Evolutionary conservation across 2,113 vertebrate species (phyloP), one percentile per base, ranked within the genome.

Genomic region (Phainopepla nitens): DNA sequence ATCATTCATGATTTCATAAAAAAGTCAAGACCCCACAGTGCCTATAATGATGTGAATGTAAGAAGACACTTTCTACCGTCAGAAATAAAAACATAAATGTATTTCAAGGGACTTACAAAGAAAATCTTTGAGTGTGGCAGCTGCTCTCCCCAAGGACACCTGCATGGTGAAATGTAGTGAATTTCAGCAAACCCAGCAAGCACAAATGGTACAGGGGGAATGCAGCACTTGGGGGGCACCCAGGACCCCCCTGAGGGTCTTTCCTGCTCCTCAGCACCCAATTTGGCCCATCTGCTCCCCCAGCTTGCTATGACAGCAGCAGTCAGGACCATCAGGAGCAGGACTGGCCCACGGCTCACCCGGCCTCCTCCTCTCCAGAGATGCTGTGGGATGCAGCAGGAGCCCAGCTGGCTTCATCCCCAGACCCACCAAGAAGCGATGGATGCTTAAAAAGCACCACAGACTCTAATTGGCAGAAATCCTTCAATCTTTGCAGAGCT

Each of bases 401-500:
- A 78, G 4, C 31, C 28, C 9, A 10, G 58, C 58, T 80, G 4
- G 2, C 86, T 44, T 28, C 42, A 54, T 73, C 83, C 6, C 71
- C 6, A 2, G 44, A 66, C 62, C 76, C 83, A 29, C 76, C 41
- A 27, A 58, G 69, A 51, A 91, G 61, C 0, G 1, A 65, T 0
- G 11, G 54, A 53, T 2, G 7, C 44, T 88, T 79, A 61, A 81
- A 69, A 56, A 80, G 47, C 23, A 0, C 65, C 16, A n/a, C 70
- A 82, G 81, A 51, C 66, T 86, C 35, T 47, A 42, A 62, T 27
- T 97, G 95, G 94, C 92, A 91, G 49, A 69, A 70, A 19, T 42
- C 54, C 82, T 61, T 45, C 45, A 47, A 71, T 79, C 50, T 70
- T 84, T 79, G 56, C 83, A 68, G 94, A 88, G 66, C 56, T 87